Conservation (phyloP, 2,113 vertebrate species). For the Eclectus roratus region DNA sequence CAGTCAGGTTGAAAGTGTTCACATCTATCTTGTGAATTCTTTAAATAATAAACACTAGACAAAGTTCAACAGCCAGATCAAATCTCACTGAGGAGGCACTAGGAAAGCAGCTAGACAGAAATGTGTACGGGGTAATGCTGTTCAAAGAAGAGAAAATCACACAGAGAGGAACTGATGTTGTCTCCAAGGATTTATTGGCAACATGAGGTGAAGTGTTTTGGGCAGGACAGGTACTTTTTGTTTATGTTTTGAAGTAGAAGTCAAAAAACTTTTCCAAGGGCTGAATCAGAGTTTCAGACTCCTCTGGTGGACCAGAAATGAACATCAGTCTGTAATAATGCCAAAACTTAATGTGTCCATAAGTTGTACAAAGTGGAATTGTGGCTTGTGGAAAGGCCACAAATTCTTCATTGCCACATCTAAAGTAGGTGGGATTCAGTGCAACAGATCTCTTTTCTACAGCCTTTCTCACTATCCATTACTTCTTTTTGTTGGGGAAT, state of each 20-base stretch:
- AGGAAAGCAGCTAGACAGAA: not conserved
- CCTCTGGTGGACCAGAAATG: not conserved
- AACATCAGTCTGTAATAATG: not conserved
- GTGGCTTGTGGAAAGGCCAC: not conserved
- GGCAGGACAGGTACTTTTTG: not conserved
- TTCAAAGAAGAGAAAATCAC: not conserved
- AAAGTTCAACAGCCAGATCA: slow-evolving; percentile 16
- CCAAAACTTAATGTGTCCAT: not conserved
- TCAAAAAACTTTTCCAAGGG: slow-evolving; percentile 17
- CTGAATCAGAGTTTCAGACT: not conserved
- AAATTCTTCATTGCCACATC: not conserved
- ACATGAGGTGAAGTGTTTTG: not conserved
- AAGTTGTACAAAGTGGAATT: slow-evolving; percentile 16
- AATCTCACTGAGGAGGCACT: not conserved
- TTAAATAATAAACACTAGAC: slow-evolving; percentile 31
- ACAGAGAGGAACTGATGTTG: not conserved
- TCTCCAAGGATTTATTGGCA: not conserved
- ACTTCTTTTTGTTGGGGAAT: not conserved
- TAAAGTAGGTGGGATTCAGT: not conserved
- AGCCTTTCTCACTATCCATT: not conserved
- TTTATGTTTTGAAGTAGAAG: not conserved
- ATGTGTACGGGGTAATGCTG: not conserved
- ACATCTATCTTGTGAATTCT: slow-evolving; percentile 27
- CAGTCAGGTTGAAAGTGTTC: slow-evolving; percentile 4
- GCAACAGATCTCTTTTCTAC: not conserved